A percentile compares a stretch with the other conserved stretches of the same genome.
Conservation (phyloP, 2,113 vertebrate genomes). For the Aldabrachelys gigantea region DNA sequence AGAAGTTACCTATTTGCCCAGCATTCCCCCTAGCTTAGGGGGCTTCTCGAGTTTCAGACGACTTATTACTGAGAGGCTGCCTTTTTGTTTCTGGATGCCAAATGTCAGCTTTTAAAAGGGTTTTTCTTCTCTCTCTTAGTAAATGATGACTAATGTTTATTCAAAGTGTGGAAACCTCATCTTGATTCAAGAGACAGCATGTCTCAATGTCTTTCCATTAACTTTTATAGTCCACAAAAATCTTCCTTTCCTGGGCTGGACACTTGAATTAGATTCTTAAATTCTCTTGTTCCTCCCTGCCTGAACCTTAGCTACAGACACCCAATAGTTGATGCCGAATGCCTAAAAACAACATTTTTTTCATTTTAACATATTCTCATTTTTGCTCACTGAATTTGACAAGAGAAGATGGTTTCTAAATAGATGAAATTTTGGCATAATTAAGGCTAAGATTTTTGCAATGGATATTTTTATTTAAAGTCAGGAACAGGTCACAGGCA, state of each 20-base stretch:
- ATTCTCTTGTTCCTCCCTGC: background rate
- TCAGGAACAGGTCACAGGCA: too few relatives aligned
- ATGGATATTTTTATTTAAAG: too few relatives aligned
- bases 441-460: too few relatives aligned
- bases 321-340: accelerated
- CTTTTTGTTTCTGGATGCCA: background rate
- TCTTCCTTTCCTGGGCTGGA: background rate
- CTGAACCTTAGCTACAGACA: background rate
- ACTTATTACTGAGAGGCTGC: background rate
- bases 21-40: background rate
- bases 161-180: background rate
- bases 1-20: background rate
- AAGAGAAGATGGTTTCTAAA: background rate
- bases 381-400: background rate
- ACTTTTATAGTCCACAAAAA: background rate
- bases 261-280: background rate
- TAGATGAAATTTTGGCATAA: background rate
- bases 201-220: background rate
- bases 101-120: background rate
- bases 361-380: accelerated
- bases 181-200: too few relatives aligned
- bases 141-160: background rate
- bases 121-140: background rate
- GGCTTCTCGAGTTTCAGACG: background rate
- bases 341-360: background rate